Conservation (phyloP, 2,888 invertebrate genomes). For the Sturmia bella region DNA sequence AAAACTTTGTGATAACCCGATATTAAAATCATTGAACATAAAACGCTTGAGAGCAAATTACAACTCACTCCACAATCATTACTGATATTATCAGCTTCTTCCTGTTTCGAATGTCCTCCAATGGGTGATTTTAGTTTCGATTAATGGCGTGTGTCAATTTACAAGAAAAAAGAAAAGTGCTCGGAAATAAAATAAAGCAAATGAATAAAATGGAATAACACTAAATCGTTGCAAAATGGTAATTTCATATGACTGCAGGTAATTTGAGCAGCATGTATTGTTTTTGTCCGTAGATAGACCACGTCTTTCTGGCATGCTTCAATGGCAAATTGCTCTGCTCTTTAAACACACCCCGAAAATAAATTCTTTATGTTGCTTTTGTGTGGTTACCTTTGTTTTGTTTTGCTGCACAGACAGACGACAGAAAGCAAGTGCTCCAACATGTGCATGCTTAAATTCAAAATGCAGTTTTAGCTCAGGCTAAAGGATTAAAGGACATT, state of each 20-base stretch:
- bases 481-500: conserved; percentile 10
- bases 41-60: neutral
- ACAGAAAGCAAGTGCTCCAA: neutral
- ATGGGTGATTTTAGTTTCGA: conserved; percentile 40
- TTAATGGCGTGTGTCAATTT: conserved; percentile 41
- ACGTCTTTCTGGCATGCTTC: conserved; percentile 45
- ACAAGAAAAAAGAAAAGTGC: neutral
- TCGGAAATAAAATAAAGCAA: neutral
- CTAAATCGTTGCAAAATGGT: conserved; percentile 31
- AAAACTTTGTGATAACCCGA: neutral
- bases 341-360: conserved; percentile 40
- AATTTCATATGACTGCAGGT: conserved; percentile 46
- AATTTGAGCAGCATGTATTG: conserved; percentile 34
- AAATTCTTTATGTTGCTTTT: conserved; percentile 26
- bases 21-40: conserved; percentile 21
- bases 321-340: conserved; percentile 37
- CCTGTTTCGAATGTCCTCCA: conserved; percentile 5
- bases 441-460: neutral
- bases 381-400: neutral
- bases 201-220: conserved; percentile 10
- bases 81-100: conserved; percentile 20
- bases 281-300: conserved; percentile 42
- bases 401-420: neutral
- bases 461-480: conserved; percentile 30
- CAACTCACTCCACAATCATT: conserved; percentile 6